Conservation (phyloP, 2,113 vertebrate species). For the Eptatretus burgeri region DNA sequence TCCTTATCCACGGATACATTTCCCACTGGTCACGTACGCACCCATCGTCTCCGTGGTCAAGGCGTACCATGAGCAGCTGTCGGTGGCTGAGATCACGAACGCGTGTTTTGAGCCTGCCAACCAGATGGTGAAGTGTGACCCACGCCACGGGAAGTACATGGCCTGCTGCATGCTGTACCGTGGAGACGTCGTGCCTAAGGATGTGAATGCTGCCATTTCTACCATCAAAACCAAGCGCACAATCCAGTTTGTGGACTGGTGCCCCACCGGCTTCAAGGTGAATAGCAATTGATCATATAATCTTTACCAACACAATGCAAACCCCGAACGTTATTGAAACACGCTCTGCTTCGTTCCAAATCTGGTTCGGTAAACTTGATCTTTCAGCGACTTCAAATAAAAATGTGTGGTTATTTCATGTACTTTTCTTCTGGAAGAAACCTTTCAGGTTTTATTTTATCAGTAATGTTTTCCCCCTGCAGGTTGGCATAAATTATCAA, state of each 20-base stretch:
- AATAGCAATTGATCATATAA: no score
- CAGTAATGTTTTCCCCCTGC: background rate
- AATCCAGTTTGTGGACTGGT: constrained; percentile 5
- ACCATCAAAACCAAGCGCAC: constrained; percentile 2
- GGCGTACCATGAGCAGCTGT: constrained; percentile 3
- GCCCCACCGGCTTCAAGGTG: constrained; percentile 6
- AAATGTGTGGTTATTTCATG: no score
- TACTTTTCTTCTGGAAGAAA: no score
- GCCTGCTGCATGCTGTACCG: constrained; percentile 3
- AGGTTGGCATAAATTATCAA: constrained; percentile 4
- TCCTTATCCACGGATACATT: constrained; percentile 4
- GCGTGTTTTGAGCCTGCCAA: constrained; percentile 4
- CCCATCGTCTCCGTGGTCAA: constrained; percentile 2
- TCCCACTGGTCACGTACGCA: constrained; percentile 2
- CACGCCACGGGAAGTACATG: constrained; percentile 6
- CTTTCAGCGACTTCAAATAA: no score
- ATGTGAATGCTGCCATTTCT: background rate
- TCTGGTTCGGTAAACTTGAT: no score
- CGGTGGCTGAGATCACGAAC: constrained; percentile 6
- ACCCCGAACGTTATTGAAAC: no score
- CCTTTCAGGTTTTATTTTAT: no score
- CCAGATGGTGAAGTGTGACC: constrained; percentile 4
- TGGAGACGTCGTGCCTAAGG: constrained; percentile 1
- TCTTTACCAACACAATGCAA: no score
- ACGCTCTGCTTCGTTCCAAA: no score